Base-by-base conservation (phyloP, 2,888 invertebrate species). In the Labia minor region DNA sequence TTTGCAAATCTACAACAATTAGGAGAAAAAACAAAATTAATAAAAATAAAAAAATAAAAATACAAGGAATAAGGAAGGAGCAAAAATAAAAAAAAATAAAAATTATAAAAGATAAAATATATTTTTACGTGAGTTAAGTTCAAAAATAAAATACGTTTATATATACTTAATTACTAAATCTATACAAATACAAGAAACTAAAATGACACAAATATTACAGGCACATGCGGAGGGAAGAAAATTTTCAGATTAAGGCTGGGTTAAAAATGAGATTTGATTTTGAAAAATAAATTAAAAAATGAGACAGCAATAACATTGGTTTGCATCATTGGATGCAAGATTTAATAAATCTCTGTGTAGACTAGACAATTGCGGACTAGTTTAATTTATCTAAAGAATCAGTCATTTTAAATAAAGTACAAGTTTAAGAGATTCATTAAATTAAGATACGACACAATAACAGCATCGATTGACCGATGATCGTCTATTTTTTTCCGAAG, bases 211-310 rank as follows among this genome's bases (percentile, higher is more conserved):
- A 49, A n/a, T n/a, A n/a, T n/a, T 49, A 16, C 16, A 49, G 49
- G 49, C 49, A 16, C 49, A 49, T 49, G 49, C 49, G 49, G 14
- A 49, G 49, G 33, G 49, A 49, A 49, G 49, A 49, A 49, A 49
- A 3, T 4, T 8, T 8, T n/a, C 49, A 49, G n/a, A 10, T 49
- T n/a, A 49, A 49, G 14, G 14, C n/a, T 49, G 3, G 49, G 49
- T 49, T 16, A 26, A 26, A 26, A 6, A 26, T 26, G 26, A 26
- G 26, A 26, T 26, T 26, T 3, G 26, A 26, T 6, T 26, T 26
- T 26, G 8, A 26, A 26, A 26, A 26, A 26, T 26, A 26, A 26
- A 26, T 26, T 26, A 26, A 26, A n/a, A 8, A 26, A 26, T 26
- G 26, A 26, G 26, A 26, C 8, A 26, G 4, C 26, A 26, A 26